Base-by-base conservation (phyloP, 1,140 invertebrate genomes). In the Helicoverpa armigera region DNA sequence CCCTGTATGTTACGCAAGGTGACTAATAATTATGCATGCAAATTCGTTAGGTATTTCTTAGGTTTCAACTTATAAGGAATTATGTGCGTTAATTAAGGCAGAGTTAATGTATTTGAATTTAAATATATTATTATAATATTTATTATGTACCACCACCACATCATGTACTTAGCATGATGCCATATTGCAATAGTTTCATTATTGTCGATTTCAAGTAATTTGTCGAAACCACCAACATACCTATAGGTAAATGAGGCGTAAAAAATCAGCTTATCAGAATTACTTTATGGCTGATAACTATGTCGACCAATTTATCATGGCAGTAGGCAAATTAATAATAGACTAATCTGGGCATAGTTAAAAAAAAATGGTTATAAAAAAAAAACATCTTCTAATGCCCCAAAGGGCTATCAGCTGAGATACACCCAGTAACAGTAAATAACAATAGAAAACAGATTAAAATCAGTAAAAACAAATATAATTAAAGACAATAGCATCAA, bases 1-100 rank as follows among this genome's bases (percentile, higher is more conserved):
- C 14, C 43, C 63, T 48, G 1, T 35, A 50, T 11, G n/a, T 67
- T 23, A 67, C 43, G 16, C 63, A 50, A 67, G 43, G 63, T 12
- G 16, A 48, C 43, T 67, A 67, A 67, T 67, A 16, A 58, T 18
- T 67, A 67, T 67, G 35, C 43, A 70, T 70, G 48, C 50, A 70
- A 70, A 70, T 54, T 50, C 16, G 48, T 67, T 50, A 60, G 13
- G 2, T 65, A 54, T 54, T 70, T 53, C 48, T 70, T 70, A 70
- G 63, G 43, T 67, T 29, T 54, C 48, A 70, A 70, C 67, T 70
- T 70, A 70, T 53, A 70, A 70, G 67, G 67, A 29, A 67, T 67
- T 51, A 70, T 54, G 67, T 70, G 67, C 67, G 67, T 54, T 70
- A 70, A 70, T 70, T 70, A 50, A 54, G 50, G 67, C 14, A 31